phyloP scores from a whole-genome alignment of 2,113 vertebrate species.

The Colinus virginianus region DNA sequence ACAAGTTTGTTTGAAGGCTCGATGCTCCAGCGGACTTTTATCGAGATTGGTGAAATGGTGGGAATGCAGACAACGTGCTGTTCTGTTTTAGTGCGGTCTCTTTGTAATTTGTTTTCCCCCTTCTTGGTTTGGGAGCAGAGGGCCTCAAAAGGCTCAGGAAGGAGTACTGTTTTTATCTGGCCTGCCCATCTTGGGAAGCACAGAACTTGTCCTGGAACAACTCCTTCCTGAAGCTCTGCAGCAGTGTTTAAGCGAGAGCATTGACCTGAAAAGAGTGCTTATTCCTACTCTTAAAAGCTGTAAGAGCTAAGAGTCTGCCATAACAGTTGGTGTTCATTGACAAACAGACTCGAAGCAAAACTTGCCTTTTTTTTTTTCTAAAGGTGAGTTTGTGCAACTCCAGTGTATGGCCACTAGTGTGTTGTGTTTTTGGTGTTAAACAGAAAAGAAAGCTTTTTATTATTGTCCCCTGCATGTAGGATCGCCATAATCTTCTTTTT shows the following conservation, averaged over 20 bases:
- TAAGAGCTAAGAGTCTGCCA: accelerated
- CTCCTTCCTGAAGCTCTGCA: accelerated
- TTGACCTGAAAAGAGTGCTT: background rate
- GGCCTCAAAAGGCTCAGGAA: background rate
- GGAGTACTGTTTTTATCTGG: background rate
- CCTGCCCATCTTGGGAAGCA: background rate
- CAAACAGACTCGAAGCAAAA: background rate
- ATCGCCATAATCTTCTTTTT: background rate
- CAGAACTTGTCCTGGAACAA: background rate
- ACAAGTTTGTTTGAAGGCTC: background rate
- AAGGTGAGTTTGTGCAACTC: background rate
- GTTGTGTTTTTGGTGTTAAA: background rate
- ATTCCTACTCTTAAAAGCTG: background rate
- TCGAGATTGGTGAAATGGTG: background rate
- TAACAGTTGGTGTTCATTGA: background rate
- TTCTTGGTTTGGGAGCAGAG: background rate
- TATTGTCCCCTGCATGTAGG: background rate
- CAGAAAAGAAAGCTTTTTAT: background rate
- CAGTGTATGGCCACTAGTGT: background rate
- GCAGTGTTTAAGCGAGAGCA: background rate
- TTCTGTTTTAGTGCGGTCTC: background rate
- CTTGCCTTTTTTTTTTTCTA: background rate
- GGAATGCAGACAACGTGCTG: background rate
- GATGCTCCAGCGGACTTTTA: accelerated
- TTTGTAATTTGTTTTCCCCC: accelerated